phyloP scores from a whole-genome alignment of 2,797 vertebrate genomes.

The Martes flavigula region DNA sequence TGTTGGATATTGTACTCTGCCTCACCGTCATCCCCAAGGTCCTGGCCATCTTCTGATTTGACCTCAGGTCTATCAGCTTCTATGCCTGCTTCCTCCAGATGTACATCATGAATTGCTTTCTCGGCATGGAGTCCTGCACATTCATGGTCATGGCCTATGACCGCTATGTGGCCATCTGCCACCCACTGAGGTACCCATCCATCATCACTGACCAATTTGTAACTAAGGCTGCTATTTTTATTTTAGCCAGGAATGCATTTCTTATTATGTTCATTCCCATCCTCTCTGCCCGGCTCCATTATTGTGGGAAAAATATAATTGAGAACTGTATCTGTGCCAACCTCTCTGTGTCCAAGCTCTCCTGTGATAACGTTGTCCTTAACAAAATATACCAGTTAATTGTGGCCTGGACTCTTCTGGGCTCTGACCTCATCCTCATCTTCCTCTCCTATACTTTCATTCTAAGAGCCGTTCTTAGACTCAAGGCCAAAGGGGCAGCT shows the following conservation, averaged over 20 bases:
- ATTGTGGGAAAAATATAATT: constrained; percentile 23
- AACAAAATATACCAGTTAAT: not conserved
- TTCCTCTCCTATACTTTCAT: constrained; percentile 25
- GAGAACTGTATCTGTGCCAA: constrained; percentile 52
- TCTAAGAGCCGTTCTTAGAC: not conserved
- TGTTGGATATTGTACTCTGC: constrained; percentile 16
- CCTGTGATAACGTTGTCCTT: not conserved
- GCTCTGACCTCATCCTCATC: constrained; percentile 13
- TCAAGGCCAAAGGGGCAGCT: not conserved
- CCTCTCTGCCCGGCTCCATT: not conserved
- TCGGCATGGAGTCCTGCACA: not conserved
- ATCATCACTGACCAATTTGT: constrained; percentile 15
- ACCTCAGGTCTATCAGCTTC: not conserved
- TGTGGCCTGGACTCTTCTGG: not conserved
- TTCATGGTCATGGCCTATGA: constrained; percentile 61
- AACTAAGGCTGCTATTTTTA: not conserved
- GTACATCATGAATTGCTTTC: constrained; percentile 81
- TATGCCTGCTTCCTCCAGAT: constrained; percentile 67
- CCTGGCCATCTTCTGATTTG: constrained; percentile 78
- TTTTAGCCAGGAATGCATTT: not conserved
- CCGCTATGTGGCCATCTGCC: constrained; percentile 64
- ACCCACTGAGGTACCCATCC: not conserved
- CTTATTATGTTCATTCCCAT: not conserved
- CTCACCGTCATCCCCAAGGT: constrained; percentile 33
- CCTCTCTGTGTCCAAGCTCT: constrained; percentile 33